Evolutionary conservation across 1,140 invertebrate genomes (phyloP).

Genomic region (Drosophila varians): DNA sequence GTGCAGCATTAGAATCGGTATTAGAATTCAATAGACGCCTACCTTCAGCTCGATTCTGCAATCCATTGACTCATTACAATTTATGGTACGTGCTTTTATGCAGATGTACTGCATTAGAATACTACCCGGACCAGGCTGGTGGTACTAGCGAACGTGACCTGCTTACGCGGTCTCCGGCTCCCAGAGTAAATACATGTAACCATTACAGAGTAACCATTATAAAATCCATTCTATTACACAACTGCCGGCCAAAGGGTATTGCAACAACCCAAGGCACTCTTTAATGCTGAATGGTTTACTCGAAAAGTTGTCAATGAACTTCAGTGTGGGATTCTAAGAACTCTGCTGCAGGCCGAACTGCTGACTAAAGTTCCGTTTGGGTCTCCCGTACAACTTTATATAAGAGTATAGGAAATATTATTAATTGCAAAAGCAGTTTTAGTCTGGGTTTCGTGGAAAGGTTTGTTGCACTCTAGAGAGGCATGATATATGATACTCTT

Average conservation of each 20-base stretch:
- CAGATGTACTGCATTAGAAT: slow-evolving; percentile 66
- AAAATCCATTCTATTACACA: slow-evolving; percentile 3
- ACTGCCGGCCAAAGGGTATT: slow-evolving; percentile 21
- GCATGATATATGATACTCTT: no score
- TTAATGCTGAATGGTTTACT: slow-evolving; percentile 28
- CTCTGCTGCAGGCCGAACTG: slow-evolving; percentile 23
- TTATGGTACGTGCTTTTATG: slow-evolving; percentile 62
- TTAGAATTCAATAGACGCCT: slow-evolving; percentile 71
- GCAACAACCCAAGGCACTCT: slow-evolving; percentile 33
- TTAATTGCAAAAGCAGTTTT: background rate
- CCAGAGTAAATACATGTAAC: background rate
- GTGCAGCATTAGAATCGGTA: slow-evolving; percentile 36
- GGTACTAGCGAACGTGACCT: slow-evolving; percentile 35
- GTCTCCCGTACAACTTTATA: slow-evolving; percentile 1
- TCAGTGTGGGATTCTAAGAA: slow-evolving; percentile 37
- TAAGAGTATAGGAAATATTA: background rate
- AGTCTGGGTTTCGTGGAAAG: background rate
- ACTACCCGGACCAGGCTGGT: slow-evolving; percentile 12
- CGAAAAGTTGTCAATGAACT: slow-evolving; percentile 59
- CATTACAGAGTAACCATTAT: background rate
- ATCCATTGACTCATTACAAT: slow-evolving; percentile 31
- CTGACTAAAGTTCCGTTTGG: slow-evolving; percentile 56
- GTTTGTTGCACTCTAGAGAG: background rate
- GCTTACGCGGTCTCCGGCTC: background rate
- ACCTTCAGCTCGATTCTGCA: slow-evolving; percentile 32